These are phyloP conservation scores for Pteropus rufus DNA, from an alignment of 2,797 vertebrate genomes.

Conservation along the genomic window DNA sequence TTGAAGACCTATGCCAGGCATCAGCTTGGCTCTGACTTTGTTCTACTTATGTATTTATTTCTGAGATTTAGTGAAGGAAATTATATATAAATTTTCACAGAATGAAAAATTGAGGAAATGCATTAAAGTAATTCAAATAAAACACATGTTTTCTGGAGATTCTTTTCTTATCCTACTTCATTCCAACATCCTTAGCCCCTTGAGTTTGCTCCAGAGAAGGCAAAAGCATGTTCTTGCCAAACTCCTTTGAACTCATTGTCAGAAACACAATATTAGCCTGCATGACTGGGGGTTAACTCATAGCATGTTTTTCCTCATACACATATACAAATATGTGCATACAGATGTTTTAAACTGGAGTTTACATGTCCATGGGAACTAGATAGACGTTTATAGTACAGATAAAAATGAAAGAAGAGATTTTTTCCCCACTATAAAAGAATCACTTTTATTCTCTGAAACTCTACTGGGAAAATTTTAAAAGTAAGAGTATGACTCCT, in stretches of 20 bases:
- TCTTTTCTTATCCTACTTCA: background rate
- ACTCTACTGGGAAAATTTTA: slow-evolving; percentile 67
- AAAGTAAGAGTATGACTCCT: slow-evolving; percentile 43
- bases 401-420: slow-evolving; percentile 55
- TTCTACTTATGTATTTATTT: background rate
- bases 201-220: background rate
- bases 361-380: slow-evolving; percentile 67
- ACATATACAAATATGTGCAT: slow-evolving; percentile 28
- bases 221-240: background rate
- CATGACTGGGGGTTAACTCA: background rate
- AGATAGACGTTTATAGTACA: slow-evolving; percentile 58
- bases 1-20: background rate
- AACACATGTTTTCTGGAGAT: background rate
- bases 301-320: background rate
- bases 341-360: slow-evolving; percentile 62
- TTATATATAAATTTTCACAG: slow-evolving; percentile 52
- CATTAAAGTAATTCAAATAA: slow-evolving; percentile 3
- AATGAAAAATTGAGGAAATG: slow-evolving; percentile 52
- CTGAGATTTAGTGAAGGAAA: slow-evolving; percentile 57
- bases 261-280: slow-evolving; percentile 17
- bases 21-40: background rate
- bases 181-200: background rate
- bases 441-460: slow-evolving; percentile 62
- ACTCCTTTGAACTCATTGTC: background rate
- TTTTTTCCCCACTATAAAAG: slow-evolving; percentile 37